phyloP scores from a whole-genome alignment of 2,113 vertebrate genomes.

The Octodon degus region DNA sequence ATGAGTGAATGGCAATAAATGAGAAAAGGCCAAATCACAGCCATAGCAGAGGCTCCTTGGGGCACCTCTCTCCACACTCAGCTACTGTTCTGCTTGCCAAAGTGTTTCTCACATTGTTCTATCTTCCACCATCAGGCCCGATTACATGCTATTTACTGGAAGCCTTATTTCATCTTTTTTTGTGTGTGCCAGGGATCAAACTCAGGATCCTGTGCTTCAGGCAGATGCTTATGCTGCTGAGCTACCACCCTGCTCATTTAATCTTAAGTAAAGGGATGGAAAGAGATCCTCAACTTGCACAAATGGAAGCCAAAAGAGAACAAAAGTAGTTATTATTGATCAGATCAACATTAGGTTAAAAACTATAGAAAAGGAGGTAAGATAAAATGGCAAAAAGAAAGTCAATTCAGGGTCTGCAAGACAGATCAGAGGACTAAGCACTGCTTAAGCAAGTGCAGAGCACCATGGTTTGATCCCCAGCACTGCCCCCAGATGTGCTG shows the following conservation, averaged over 20 bases:
- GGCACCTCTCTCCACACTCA: rapidly evolving
- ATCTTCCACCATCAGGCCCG: background rate
- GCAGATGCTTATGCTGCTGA: too few species aligned
- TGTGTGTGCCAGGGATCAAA: too few species aligned
- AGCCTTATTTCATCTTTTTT: background rate
- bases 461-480: too few species aligned
- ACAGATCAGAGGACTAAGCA: too few species aligned
- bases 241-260: too few species aligned
- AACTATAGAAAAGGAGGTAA: background rate
- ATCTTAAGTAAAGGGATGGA: background rate
- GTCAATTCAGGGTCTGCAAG: too few species aligned
- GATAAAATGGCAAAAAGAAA: background rate
- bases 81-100: background rate
- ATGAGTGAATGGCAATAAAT: background rate
- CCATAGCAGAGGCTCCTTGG: rapidly evolving
- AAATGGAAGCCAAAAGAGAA: background rate
- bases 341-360: background rate
- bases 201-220: too few species aligned
- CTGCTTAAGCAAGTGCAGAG: too few species aligned
- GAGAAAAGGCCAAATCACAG: background rate
- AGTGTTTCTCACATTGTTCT: background rate
- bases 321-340: background rate
- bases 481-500: too few species aligned
- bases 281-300: background rate
- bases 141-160: background rate